phyloP scores from a whole-genome alignment of 2,797 vertebrate species.

The Lerista edwardsae region DNA sequence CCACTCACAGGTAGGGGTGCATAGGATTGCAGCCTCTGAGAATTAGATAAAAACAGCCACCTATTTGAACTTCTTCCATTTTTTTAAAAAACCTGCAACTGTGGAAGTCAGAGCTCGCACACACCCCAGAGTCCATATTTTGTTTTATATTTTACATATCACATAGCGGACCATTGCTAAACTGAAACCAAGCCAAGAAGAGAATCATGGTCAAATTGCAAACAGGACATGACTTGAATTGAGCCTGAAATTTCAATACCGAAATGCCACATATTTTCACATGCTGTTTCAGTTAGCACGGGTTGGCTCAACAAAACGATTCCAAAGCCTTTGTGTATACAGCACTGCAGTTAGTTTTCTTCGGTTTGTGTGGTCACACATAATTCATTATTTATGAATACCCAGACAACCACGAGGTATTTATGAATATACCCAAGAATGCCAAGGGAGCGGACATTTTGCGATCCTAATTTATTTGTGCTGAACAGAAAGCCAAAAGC shows the following conservation, averaged over 20 bases:
- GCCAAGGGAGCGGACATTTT: slow-evolving; percentile 27
- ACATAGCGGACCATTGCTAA: background rate
- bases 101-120: background rate
- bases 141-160: background rate
- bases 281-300: slow-evolving; percentile 17
- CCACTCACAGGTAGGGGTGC: too few relatives aligned
- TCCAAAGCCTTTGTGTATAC: background rate
- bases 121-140: background rate
- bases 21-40: background rate
- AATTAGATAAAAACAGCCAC: slow-evolving; percentile 18
- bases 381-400: slow-evolving; percentile 23
- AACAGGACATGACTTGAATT: background rate
- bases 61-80: slow-evolving; percentile 20
- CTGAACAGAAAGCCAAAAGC: background rate
- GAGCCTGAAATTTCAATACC: slow-evolving; percentile 34
- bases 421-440: background rate
- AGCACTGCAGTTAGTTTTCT: slow-evolving; percentile 28
- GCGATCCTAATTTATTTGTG: background rate
- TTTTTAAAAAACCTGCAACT: background rate
- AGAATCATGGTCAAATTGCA: slow-evolving; percentile 46
- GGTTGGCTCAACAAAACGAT: slow-evolving; percentile 25
- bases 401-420: slow-evolving; percentile 12
- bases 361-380: background rate
- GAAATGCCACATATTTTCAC: slow-evolving; percentile 22
- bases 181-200: background rate